Evolutionary conservation across 2,888 invertebrate genomes (phyloP).

Genomic region (Limenitis arthemis): DNA sequence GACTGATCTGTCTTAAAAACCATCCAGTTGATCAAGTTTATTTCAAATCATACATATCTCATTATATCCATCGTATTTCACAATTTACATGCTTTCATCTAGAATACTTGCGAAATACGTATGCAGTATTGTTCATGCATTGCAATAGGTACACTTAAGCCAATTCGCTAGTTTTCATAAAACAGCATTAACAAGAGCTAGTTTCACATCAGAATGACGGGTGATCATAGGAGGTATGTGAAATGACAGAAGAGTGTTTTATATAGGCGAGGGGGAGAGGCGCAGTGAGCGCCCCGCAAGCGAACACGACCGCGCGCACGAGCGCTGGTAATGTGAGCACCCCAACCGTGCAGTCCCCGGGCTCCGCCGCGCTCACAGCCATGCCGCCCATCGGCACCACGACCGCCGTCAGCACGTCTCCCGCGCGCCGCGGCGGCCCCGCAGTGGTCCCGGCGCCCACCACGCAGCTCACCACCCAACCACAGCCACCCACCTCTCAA

Average conservation of each 20-base stretch:
- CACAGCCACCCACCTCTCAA: conserved; percentile 57
- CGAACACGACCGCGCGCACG: conserved; percentile 74
- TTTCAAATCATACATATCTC: neutral
- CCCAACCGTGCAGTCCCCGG: conserved; percentile 50
- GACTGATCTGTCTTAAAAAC: conserved; percentile 11
- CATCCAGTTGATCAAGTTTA: conserved; percentile 4
- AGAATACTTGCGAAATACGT: conserved; percentile 15
- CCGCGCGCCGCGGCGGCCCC: conserved; percentile 61
- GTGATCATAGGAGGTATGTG: neutral
- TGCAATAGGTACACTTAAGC: too few relatives aligned
- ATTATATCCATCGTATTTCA: neutral
- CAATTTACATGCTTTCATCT: conserved; percentile 17
- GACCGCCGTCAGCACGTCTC: conserved; percentile 40
- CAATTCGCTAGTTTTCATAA: conserved; percentile 22
- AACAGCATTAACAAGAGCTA: conserved; percentile 14
- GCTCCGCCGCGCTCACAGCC: conserved; percentile 28
- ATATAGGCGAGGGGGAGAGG: conserved; percentile 68
- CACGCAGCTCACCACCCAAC: conserved; percentile 40
- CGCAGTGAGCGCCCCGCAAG: conserved; percentile 57
- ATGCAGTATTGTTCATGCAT: conserved; percentile 46
- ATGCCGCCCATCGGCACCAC: conserved; percentile 33
- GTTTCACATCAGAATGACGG: conserved; percentile 6
- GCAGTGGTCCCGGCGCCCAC: conserved; percentile 64
- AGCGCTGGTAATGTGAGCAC: conserved; percentile 72
- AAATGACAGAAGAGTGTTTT: conserved; percentile 1